Evolutionary conservation across 2,888 invertebrate genomes (phyloP), one percentile per base, ranked within the genome.

Genomic region (Hypomecis punctinalis): DNA sequence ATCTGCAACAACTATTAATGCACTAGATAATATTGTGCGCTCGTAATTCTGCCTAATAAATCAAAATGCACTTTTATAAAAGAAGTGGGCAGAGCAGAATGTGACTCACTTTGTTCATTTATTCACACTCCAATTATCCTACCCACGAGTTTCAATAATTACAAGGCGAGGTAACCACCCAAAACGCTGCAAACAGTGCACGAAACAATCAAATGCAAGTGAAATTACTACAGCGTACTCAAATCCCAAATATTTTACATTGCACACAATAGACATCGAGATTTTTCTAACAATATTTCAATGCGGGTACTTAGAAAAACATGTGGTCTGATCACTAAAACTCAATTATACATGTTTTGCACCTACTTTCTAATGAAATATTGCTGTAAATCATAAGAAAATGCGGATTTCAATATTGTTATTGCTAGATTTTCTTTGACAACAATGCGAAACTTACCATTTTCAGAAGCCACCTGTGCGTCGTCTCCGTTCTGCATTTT

Each of bases 71-170:
- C 86, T 88, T 89, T 88, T 85, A 80, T 78, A 82, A 80, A 82
- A 82, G 75, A 84, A 78, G 89, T 88, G 85, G 90, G 85, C 80
- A 83, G 83, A 78, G 36, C 8, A 76, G 82, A 81, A 87, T 84
- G 83, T 89, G 90, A 91, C 82, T 91, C 91, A 92, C 79, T 65
- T 56, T 80, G 86, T 90, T 92, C 92, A 92, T 65, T 56, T 80
- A 86, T 90, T 92, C 92, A 92, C 92, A 93, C 92, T 92, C 93
- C 81, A 92, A 89, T 92, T 91, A 89, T 77, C 82, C 85, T 90
- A 88, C 90, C 86, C 85, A 85, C 89, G 42, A 85, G 82, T 86
- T 88, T 85, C 85, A 89, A 89, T 86, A 85, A 88, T 89, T 89
- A 82, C 78, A 81, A 86, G 76, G 70, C 79, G 85, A 84, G 75